These are phyloP conservation scores for Drosophila carrolli DNA, from an alignment of 1,140 invertebrate genomes.

Conservation along the genomic window DNA sequence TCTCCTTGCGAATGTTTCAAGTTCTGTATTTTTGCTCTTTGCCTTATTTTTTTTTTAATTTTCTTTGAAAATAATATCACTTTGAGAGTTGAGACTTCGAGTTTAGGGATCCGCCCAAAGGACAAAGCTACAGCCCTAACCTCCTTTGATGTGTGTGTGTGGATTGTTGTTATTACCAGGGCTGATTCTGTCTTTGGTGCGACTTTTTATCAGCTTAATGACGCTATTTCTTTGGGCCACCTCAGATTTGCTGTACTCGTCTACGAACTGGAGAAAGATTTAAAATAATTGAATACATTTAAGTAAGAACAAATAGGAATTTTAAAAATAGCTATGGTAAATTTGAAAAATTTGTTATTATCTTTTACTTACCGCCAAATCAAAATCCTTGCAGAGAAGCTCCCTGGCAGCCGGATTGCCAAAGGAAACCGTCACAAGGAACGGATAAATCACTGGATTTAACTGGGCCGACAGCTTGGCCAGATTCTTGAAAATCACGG, in stretches of 20 bases:
- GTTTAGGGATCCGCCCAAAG: slow-evolving; percentile 3
- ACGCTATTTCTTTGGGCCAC: slow-evolving; percentile 87
- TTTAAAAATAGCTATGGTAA: too few species aligned
- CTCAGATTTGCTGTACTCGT: slow-evolving; percentile 88
- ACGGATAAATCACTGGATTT: slow-evolving; percentile 93
- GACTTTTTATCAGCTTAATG: slow-evolving; percentile 75
- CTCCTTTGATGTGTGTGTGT: slow-evolving; percentile 17
- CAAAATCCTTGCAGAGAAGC: slow-evolving; percentile 73
- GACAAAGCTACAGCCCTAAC: slow-evolving; percentile 20
- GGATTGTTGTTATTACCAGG: slow-evolving; percentile 24
- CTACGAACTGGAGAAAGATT: slow-evolving; percentile 85
- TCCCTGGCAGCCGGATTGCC: slow-evolving; percentile 71
- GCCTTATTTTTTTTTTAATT: slow-evolving; percentile 48
- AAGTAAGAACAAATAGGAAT: not conserved
- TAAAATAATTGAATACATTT: not conserved
- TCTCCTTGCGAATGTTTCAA: slow-evolving; percentile 69
- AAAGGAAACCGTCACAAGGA: slow-evolving; percentile 88
- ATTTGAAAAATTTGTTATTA: too few species aligned
- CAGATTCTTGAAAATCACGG: slow-evolving; percentile 78
- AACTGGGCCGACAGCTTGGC: slow-evolving; percentile 85
- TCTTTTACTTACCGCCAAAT: slow-evolving; percentile 43
- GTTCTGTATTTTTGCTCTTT: slow-evolving; percentile 38
- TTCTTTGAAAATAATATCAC: slow-evolving; percentile 83
- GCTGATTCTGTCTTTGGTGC: slow-evolving; percentile 35
- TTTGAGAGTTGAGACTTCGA: slow-evolving; percentile 50